Conservation (phyloP, 2,113 vertebrate species). For the Paraplagusia blochii region DNA sequence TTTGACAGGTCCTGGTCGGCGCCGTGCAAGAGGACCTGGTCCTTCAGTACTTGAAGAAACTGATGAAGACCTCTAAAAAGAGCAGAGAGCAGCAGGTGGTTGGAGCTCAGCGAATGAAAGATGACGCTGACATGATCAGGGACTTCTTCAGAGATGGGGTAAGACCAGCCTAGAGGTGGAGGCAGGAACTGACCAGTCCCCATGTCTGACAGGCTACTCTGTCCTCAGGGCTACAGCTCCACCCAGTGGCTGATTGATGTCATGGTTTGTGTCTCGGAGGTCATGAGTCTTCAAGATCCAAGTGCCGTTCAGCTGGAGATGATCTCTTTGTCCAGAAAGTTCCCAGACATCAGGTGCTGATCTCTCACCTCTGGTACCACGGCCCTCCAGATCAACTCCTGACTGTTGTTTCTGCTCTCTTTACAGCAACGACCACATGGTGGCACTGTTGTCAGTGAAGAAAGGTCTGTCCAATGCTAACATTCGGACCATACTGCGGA, state of each 20-base stretch:
- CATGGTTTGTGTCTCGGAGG: constrained; percentile 79
- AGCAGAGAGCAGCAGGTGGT: constrained; percentile 73
- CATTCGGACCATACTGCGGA: constrained; percentile 70
- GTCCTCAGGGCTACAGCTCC: constrained; percentile 42
- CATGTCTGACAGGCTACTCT: background rate
- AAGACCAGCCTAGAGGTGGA: constrained; percentile 33
- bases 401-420: background rate
- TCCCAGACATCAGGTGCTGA: constrained; percentile 81
- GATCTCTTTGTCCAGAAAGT: constrained; percentile 65
- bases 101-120: constrained; percentile 68
- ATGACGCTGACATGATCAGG: constrained; percentile 65
- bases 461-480: constrained; percentile 72
- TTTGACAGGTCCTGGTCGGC: constrained; percentile 70
- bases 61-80: constrained; percentile 78
- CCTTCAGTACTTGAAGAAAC: constrained; percentile 77
- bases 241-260: constrained; percentile 6
- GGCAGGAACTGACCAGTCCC: background rate
- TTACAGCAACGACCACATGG: constrained; percentile 82
- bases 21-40: constrained; percentile 70
- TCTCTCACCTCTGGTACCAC: background rate
- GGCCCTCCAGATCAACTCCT: too few relatives aligned
- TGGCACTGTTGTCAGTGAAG: constrained; percentile 82
- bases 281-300: constrained; percentile 83
- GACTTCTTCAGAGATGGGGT: constrained; percentile 78
- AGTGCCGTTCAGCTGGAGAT: constrained; percentile 83